Base-by-base conservation (phyloP, 92 coral and sea anemone species). In the Heliopora coerulea region DNA sequence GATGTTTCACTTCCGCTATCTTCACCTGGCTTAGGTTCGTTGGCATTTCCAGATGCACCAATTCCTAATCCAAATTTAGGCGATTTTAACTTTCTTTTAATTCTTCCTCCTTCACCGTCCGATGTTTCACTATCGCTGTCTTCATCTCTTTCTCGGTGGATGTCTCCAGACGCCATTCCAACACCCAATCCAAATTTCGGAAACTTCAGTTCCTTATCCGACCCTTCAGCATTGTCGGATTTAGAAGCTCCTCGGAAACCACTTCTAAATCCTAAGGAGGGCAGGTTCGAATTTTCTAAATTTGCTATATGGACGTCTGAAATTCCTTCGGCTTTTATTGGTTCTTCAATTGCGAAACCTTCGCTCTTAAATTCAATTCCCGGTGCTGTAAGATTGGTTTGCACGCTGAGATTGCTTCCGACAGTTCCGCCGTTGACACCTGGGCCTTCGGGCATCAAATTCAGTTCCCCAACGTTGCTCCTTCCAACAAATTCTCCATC, bases 71-170 rank as follows among this genome's bases (percentile, higher is more conserved):
- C 74, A 13, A 25, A 25, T n/a, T 27, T 23, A 23, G 74, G 74
- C 26, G 25, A 0, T 67, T 67, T 67, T 2, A 67, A 30, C 24
- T 67, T 67, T 15, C 74, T 49, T 32, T 67, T 67, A 1, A 67
- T 67, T 67, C 74, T 44, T 46, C 74, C 74, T 18, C 76, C 76
- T 46, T 69, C 27, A 69, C 76, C 76, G 52, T 69, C 76, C 2
- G 76, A 69, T 50, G 76, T 69, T 30, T 70, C 77, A 23, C 77
- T 70, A 11, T 50, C 77, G 20, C 77, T 70, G 76, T 52, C 54
- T 21, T 57, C 62, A 54, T 57, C 76, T 23, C 13, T 1, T 56
- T 56, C 23, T 18, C 50, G 63, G 31, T 54, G 52, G 15, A 17
- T 31, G 3, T 56, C 23, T 28, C 61, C 61, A 14, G 52, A 46